phyloP scores from a whole-genome alignment of 2,888 invertebrate species.

The Psylliodes chrysocephalus region DNA sequence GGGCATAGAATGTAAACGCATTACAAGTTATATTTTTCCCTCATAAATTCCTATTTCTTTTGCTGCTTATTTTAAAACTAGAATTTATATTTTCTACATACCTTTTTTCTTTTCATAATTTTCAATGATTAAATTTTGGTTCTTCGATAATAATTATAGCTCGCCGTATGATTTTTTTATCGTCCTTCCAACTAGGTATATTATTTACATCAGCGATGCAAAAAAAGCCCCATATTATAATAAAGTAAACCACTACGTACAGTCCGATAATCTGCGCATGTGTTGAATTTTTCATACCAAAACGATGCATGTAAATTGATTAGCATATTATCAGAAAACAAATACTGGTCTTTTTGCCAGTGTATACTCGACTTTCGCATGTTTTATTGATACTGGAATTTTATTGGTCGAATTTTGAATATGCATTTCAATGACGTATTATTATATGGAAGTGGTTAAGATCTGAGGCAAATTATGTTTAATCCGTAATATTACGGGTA shows the following conservation, averaged over 20 bases:
- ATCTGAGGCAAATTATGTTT: slow-evolving; percentile 47
- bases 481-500: slow-evolving; percentile 46
- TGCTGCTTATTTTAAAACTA: too few relatives aligned
- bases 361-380: slow-evolving; percentile 33
- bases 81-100: too few relatives aligned
- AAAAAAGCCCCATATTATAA: slow-evolving; percentile 24
- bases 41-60: too few relatives aligned
- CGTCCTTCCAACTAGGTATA: not conserved
- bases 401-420: slow-evolving; percentile 40
- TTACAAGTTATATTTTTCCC: too few relatives aligned
- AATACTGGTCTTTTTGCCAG: slow-evolving; percentile 36
- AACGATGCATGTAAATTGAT: slow-evolving; percentile 42
- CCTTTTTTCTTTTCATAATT: too few relatives aligned
- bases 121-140: not conserved
- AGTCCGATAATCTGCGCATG: slow-evolving; percentile 25
- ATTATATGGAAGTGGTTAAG: slow-evolving; percentile 49
- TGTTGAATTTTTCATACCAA: slow-evolving; percentile 39
- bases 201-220: slow-evolving; percentile 16
- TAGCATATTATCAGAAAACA: slow-evolving; percentile 42
- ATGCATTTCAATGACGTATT: slow-evolving; percentile 42
- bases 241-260: slow-evolving; percentile 21
- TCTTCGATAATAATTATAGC: not conserved
- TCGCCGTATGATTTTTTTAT: not conserved
- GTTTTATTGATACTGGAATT: slow-evolving; percentile 40
- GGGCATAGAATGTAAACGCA: too few relatives aligned